A percentile compares a stretch with the other conserved stretches of the same genome.
These are phyloP conservation scores for Rallus limicola DNA, from an alignment of 2,113 vertebrate genomes.

Conservation along the genomic window DNA sequence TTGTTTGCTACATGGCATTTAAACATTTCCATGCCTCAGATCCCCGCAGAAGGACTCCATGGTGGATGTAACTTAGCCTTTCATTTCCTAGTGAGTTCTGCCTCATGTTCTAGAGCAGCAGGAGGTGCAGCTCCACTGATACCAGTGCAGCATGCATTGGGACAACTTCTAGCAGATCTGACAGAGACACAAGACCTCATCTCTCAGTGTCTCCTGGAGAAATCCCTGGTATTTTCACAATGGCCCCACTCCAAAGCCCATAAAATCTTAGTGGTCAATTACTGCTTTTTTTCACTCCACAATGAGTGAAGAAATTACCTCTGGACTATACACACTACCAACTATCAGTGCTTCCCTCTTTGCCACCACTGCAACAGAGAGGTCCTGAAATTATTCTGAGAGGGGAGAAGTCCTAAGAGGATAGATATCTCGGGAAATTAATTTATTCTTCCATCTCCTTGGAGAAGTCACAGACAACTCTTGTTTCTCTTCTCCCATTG, in stretches of 20 bases:
- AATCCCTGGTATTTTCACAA: background rate
- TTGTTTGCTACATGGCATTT: background rate
- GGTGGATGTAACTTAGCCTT: background rate
- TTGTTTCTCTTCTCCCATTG: background rate
- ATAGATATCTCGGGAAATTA: background rate
- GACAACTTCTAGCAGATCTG: background rate
- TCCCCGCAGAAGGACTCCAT: background rate
- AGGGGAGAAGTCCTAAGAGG: background rate
- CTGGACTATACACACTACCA: background rate
- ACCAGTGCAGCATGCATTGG: background rate
- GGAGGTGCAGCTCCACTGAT: background rate
- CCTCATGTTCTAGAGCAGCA: background rate
- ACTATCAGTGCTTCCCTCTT: accelerated
- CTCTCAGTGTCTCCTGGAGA: background rate
- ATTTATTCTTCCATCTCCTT: background rate
- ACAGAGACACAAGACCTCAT: background rate
- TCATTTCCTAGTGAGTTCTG: background rate
- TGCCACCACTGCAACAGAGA: background rate
- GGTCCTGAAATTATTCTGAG: background rate
- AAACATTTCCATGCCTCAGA: background rate
- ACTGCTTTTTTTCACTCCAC: background rate
- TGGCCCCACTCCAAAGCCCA: background rate
- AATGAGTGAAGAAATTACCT: background rate
- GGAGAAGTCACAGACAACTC: background rate
- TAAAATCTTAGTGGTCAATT: background rate